phyloP scores from a whole-genome alignment of 1,140 invertebrate genomes.

The Lasioglossum albipes region DNA sequence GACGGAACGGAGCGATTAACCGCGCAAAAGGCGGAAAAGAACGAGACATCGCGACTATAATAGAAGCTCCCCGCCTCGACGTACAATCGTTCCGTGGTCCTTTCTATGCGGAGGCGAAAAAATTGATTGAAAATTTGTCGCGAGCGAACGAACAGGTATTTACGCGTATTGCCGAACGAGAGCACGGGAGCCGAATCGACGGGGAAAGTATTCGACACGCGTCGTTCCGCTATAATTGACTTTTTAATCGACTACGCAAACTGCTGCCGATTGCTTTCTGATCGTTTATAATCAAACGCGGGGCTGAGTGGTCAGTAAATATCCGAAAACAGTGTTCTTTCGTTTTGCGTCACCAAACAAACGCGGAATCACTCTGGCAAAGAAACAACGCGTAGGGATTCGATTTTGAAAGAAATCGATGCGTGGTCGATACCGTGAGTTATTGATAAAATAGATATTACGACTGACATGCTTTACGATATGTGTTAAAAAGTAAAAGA shows the following conservation, averaged over 20 bases:
- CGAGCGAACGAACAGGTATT: neutral
- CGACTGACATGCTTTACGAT: too few relatives aligned
- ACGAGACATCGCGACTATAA: neutral
- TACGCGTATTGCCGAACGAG: neutral
- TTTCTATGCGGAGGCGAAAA: neutral
- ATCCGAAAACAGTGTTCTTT: neutral
- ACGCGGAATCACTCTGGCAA: neutral
- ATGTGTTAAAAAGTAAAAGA: too few relatives aligned
- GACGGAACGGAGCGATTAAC: slow-evolving; percentile 13
- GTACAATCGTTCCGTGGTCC: neutral
- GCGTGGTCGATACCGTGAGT: too few relatives aligned
- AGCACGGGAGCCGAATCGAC: neutral
- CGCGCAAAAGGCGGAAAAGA: slow-evolving; percentile 5
- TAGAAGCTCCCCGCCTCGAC: neutral
- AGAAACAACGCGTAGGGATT: too few relatives aligned
- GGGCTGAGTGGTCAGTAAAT: neutral
- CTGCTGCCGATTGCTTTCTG: too few relatives aligned
- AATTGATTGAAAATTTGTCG: slow-evolving; percentile 7
- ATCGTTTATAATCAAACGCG: neutral
- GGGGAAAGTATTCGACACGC: neutral
- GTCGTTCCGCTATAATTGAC: neutral
- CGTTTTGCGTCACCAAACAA: neutral
- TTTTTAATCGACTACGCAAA: slow-evolving; percentile 8
- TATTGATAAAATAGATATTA: too few relatives aligned
- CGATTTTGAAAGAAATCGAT: too few relatives aligned